Evolutionary conservation across 2,888 invertebrate genomes (phyloP).

Genomic region (Dioctria rufipes): DNA sequence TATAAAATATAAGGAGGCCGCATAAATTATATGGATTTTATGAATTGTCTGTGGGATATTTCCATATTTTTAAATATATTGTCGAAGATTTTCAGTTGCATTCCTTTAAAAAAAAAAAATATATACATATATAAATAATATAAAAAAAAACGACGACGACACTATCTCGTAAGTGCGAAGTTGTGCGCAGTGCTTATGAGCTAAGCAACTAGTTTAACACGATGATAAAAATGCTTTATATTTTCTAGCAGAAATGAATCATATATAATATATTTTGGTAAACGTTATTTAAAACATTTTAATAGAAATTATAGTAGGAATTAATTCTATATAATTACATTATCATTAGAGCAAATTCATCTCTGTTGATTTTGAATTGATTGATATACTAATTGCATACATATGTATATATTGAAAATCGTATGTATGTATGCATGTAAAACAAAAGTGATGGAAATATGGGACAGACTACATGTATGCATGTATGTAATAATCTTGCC

Average conservation of each 20-base stretch:
- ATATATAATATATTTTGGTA: constrained; percentile 41
- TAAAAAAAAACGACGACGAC: not conserved
- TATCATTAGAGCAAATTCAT: constrained; percentile 1
- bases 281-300: constrained; percentile 41
- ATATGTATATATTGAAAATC: too few relatives aligned
- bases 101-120: not conserved
- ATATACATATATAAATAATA: too few relatives aligned
- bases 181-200: constrained; percentile 33
- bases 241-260: constrained; percentile 44
- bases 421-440: too few relatives aligned
- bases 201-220: constrained; percentile 35
- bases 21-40: not conserved
- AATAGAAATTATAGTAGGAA: constrained; percentile 27
- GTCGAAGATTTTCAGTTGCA: constrained; percentile 35
- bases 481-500: too few relatives aligned
- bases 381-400: not conserved
- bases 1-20: not conserved
- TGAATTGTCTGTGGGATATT: constrained; percentile 23
- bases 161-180: constrained; percentile 36
- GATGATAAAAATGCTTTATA: constrained; percentile 46
- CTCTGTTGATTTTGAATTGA: not conserved
- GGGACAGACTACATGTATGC: too few relatives aligned
- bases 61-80: constrained; percentile 30
- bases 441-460: too few relatives aligned
- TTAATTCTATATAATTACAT: not conserved